Evolutionary conservation across 2,888 invertebrate genomes (phyloP).

Genomic region (Acrobasis consociella): DNA sequence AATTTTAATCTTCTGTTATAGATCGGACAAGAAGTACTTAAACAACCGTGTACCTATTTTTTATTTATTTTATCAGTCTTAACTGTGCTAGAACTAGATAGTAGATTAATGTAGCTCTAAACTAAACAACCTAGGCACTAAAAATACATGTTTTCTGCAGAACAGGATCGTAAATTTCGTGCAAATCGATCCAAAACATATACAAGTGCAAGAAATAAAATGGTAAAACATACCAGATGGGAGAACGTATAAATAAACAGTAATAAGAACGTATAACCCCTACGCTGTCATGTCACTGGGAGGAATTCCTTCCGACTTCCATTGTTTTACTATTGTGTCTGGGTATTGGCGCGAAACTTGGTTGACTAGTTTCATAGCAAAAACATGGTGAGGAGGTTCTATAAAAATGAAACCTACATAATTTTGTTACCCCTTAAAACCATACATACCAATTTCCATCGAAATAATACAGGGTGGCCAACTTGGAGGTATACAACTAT

Average conservation of each 20-base stretch:
- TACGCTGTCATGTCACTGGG: too few species aligned
- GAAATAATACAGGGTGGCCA: too few species aligned
- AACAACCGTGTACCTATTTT: neutral
- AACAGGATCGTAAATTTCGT: slow-evolving; percentile 3
- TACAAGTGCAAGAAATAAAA: slow-evolving; percentile 14
- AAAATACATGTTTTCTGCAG: slow-evolving; percentile 4
- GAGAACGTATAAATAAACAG: slow-evolving; percentile 1
- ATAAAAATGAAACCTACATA: too few species aligned
- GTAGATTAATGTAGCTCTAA: neutral
- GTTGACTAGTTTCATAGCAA: neutral
- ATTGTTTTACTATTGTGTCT: too few species aligned
- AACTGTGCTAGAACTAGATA: neutral
- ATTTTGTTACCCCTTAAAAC: too few species aligned
- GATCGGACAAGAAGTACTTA: too few species aligned
- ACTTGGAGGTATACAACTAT: too few species aligned
- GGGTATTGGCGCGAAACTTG: too few species aligned
- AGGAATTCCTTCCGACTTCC: too few species aligned
- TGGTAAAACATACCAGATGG: slow-evolving; percentile 4
- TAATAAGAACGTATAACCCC: too few species aligned
- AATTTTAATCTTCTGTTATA: too few species aligned
- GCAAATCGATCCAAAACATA: slow-evolving; percentile 1
- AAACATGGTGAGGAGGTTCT: neutral
- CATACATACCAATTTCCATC: too few species aligned
- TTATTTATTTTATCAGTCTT: neutral
- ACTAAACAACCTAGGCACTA: slow-evolving; percentile 2